phyloP scores from a whole-genome alignment of 2,888 invertebrate genomes.

The Dorcus hopei region DNA sequence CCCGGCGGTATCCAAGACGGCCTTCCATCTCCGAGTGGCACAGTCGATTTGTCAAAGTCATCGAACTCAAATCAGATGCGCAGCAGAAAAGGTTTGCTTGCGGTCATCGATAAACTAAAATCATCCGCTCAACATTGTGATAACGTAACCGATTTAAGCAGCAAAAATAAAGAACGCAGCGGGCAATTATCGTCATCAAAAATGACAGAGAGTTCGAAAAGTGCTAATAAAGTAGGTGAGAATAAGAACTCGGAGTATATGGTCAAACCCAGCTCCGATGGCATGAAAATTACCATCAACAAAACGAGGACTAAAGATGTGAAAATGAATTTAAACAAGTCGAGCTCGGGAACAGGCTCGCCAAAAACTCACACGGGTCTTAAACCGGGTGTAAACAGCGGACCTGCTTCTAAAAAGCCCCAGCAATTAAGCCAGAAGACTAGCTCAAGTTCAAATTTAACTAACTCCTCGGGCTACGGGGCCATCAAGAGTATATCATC shows the following conservation, averaged over 20 bases:
- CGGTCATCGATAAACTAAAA: constrained; percentile 84
- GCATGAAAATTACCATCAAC: constrained; percentile 88
- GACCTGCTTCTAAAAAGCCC: constrained; percentile 81
- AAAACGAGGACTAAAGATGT: constrained; percentile 75
- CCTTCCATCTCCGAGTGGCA: constrained; percentile 54
- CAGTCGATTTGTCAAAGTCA: constrained; percentile 58
- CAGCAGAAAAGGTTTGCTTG: constrained; percentile 73
- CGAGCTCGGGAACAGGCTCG: constrained; percentile 59
- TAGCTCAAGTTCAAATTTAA: constrained; percentile 15
- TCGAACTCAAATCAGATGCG: constrained; percentile 60
- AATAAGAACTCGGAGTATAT: constrained; percentile 79
- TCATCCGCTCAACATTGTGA: constrained; percentile 68
- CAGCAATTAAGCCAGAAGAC: constrained; percentile 49
- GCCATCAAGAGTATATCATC: constrained; percentile 18
- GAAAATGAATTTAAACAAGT: constrained; percentile 49
- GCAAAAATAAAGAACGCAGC: constrained; percentile 38
- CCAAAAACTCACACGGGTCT: constrained; percentile 72
- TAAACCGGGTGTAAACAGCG: constrained; percentile 81
- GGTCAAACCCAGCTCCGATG: constrained; percentile 85
- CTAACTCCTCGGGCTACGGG: constrained; percentile 38
- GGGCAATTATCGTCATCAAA: constrained; percentile 33
- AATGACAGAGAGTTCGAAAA: constrained; percentile 33
- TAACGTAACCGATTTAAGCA: constrained; percentile 53
- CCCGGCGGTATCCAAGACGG: constrained; percentile 35
- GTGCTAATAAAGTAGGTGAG: constrained; percentile 42